Evolutionary conservation across 2,888 invertebrate genomes (phyloP).

Genomic region (Zele albiditarsus): DNA sequence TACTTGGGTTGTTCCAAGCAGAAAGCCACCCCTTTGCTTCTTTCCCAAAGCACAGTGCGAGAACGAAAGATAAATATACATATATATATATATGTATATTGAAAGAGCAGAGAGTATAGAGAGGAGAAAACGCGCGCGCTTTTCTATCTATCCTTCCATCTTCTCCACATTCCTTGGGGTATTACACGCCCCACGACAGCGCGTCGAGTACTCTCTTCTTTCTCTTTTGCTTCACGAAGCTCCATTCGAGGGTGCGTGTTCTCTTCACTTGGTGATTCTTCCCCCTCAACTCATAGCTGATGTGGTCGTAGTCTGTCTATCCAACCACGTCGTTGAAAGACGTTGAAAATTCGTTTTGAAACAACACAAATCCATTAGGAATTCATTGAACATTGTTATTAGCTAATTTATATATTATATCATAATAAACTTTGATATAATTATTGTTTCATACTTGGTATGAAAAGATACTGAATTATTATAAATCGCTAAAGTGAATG

Average conservation of each 20-base stretch:
- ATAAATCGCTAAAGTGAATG: background rate
- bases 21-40: conserved; percentile 50
- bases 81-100: background rate
- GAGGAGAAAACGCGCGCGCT: conserved; percentile 52
- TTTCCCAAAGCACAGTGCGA: conserved; percentile 42
- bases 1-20: conserved; percentile 48
- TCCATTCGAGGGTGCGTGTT: conserved; percentile 19
- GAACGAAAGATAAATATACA: conserved; percentile 24
- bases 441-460: too few species aligned
- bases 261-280: conserved; percentile 36
- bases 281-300: conserved; percentile 37
- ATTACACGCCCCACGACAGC: conserved; percentile 66
- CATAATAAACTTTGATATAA: too few species aligned
- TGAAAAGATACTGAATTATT: background rate
- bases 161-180: conserved; percentile 71
- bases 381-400: conserved; percentile 71
- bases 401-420: conserved; percentile 68
- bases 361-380: conserved; percentile 72
- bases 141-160: conserved; percentile 70
- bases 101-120: conserved; percentile 35
- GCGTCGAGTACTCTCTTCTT: conserved; percentile 31
- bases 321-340: background rate
- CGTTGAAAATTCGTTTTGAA: conserved; percentile 66
- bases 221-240: conserved; percentile 33
- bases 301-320: conserved; percentile 11